Conservation (phyloP, 2,888 invertebrate species). For the Eupithecia abbreviata region DNA sequence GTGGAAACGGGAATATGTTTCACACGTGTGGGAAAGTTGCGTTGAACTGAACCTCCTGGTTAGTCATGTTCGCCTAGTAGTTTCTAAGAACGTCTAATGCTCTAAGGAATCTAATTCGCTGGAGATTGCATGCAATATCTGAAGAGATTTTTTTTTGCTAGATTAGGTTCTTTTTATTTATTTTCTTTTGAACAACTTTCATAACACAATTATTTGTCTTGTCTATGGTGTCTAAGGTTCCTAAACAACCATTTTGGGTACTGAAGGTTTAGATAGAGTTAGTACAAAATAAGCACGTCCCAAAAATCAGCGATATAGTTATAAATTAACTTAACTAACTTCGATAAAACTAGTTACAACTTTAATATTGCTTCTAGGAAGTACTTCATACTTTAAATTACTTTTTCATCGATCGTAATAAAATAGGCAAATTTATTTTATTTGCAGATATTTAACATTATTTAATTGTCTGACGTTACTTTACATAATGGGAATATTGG, state of each 20-base stretch:
- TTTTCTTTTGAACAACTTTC: not conserved
- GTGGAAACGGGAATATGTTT: constrained; percentile 61
- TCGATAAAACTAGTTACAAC: not conserved
- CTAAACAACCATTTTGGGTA: too few species aligned
- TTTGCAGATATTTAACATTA: not conserved
- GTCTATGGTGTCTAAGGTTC: too few species aligned
- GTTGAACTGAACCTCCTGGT: constrained; percentile 61
- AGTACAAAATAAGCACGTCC: not conserved
- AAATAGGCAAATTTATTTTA: not conserved
- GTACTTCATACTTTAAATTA: not conserved
- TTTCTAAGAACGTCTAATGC: constrained; percentile 84
- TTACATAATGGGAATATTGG: not conserved
- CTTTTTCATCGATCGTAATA: not conserved
- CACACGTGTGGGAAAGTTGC: constrained; percentile 65
- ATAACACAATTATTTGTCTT: too few species aligned
- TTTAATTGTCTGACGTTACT: not conserved
- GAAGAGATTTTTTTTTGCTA: constrained; percentile 7
- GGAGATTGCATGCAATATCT: constrained; percentile 33
- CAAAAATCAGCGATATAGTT: not conserved
- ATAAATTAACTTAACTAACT: not conserved
- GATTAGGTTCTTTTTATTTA: not conserved
- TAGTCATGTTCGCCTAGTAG: constrained; percentile 73
- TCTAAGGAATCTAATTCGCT: constrained; percentile 67
- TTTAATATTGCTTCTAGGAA: not conserved
- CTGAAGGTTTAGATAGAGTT: not conserved